Percentiles rank a stretch among this genome's conserved stretches.
Evolutionary conservation across 1,140 invertebrate genomes (phyloP).

Genomic region (Gryllus bimaculatus): DNA sequence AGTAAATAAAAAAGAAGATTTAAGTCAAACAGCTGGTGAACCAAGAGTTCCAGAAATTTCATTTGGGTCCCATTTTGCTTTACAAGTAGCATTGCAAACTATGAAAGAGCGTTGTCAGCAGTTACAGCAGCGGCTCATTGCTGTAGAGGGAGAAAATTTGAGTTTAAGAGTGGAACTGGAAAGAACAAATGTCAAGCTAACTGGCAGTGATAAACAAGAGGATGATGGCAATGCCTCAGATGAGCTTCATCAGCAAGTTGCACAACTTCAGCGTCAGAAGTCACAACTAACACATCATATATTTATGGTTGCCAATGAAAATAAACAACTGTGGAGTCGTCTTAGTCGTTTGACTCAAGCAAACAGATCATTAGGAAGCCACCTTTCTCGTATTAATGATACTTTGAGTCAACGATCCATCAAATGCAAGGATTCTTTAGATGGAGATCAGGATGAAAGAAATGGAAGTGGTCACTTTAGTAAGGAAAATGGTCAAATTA

Average conservation of each 20-base stretch:
- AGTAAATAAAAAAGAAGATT: slow-evolving; percentile 7
- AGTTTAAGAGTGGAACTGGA: slow-evolving; percentile 43
- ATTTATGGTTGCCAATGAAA: slow-evolving; percentile 68
- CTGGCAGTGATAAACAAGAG: not conserved
- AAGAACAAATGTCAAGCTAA: slow-evolving; percentile 11
- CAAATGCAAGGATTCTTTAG: not conserved
- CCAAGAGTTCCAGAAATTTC: slow-evolving; percentile 9
- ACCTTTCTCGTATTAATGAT: slow-evolving; percentile 42
- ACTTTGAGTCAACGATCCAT: slow-evolving; percentile 21
- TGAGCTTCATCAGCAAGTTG: slow-evolving; percentile 45
- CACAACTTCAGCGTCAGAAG: slow-evolving; percentile 60
- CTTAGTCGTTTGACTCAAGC: slow-evolving; percentile 52
- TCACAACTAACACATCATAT: slow-evolving; percentile 62
- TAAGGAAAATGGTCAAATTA: slow-evolving; percentile 6
- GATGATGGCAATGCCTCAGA: not conserved
- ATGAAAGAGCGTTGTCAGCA: slow-evolving; percentile 67
- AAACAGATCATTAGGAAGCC: slow-evolving; percentile 41
- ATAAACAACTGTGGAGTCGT: slow-evolving; percentile 64
- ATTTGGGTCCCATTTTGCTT: slow-evolving; percentile 41
- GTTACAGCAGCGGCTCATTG: slow-evolving; percentile 54
- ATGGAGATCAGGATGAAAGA: not conserved
- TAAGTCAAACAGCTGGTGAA: not conserved
- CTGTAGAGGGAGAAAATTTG: slow-evolving; percentile 64
- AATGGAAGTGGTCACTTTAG: not conserved
- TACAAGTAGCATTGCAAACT: slow-evolving; percentile 64